Percentiles rank a stretch among this genome's conserved stretches.
These are phyloP conservation scores for Pangasius macronema DNA, from an alignment of 2,797 vertebrate genomes.

Conservation along the genomic window DNA sequence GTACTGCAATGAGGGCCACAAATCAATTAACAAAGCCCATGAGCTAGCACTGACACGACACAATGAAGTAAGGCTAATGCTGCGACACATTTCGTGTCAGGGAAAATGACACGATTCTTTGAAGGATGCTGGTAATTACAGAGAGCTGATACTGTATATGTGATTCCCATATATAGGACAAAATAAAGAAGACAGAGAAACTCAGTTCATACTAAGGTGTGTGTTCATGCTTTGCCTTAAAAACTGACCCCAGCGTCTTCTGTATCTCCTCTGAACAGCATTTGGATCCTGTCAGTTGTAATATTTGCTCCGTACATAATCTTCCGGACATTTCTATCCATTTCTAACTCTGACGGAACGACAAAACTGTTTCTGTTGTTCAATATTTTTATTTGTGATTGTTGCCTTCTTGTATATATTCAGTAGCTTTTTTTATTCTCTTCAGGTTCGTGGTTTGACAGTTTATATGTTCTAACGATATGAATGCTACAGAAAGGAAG, in stretches of 20 bases:
- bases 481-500: background rate
- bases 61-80: slow-evolving; percentile 29
- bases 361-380: background rate
- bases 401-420: background rate
- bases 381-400: background rate
- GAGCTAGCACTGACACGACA: slow-evolving; percentile 41
- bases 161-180: background rate
- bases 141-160: background rate
- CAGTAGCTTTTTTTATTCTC: background rate
- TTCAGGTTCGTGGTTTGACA: too few species aligned
- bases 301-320: background rate
- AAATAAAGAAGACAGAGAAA: background rate
- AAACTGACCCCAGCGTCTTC: background rate
- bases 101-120: background rate
- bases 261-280: background rate
- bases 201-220: too few species aligned
- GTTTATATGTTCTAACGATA: background rate
- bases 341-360: background rate
- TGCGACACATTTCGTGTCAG: background rate
- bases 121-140: background rate
- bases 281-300: background rate
- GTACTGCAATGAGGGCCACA: slow-evolving; percentile 50
- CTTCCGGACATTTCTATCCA: background rate
- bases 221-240: background rate
- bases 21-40: slow-evolving; percentile 55